Conservation (phyloP, 2,113 vertebrate species). For the Callipepla squamata region DNA sequence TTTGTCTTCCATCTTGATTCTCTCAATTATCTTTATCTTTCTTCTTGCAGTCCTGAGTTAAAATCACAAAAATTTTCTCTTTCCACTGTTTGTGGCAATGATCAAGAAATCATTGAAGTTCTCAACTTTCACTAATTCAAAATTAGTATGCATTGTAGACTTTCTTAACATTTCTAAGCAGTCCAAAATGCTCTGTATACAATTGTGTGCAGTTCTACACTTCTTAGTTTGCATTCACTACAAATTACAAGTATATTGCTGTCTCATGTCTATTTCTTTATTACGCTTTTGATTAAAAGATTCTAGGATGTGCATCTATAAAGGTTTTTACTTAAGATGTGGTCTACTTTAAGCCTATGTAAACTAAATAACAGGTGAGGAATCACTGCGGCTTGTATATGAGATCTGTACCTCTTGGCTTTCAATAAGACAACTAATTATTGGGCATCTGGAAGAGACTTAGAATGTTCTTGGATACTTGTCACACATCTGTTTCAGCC, state of each 20-base stretch:
- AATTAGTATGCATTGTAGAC: accelerated
- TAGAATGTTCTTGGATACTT: background rate
- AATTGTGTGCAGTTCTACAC: background rate
- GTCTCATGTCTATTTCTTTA: background rate
- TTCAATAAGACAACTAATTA: background rate
- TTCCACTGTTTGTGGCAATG: background rate
- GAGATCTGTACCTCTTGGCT: background rate
- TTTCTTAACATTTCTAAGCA: background rate
- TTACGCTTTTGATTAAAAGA: background rate
- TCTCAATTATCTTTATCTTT: background rate
- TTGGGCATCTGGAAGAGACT: background rate
- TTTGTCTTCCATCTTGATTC: background rate
- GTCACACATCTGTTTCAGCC: background rate
- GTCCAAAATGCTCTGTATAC: background rate
- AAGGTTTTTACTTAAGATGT: background rate
- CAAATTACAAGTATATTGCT: background rate
- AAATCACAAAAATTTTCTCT: background rate
- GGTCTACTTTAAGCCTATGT: background rate
- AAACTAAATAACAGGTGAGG: background rate
- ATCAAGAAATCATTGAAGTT: background rate
- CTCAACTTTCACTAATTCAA: background rate
- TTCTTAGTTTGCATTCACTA: background rate
- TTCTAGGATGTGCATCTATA: background rate
- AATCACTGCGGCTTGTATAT: background rate
- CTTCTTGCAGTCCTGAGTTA: background rate